A percentile compares a stretch with the other conserved stretches of the same genome.
Conservation (phyloP, 2,797 vertebrate species). For the Pseudocheirus occidentalis region DNA sequence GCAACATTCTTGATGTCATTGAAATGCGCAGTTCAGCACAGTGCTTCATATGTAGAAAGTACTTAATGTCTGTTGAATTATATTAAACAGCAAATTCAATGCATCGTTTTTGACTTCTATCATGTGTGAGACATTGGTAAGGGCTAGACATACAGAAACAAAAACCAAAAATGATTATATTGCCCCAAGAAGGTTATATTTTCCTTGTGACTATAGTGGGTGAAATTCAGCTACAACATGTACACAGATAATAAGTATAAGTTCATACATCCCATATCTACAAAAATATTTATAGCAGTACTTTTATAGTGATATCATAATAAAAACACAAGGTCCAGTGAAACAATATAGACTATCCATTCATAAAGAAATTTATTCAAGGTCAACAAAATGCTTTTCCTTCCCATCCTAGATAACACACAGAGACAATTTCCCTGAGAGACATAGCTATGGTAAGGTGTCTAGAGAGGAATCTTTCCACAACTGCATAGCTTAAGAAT, state of each 20-base stretch:
- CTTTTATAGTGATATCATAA: not conserved
- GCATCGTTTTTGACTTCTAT: not conserved
- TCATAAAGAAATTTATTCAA: not conserved
- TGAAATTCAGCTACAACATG: not conserved
- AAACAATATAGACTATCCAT: not conserved
- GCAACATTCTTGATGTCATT: not conserved
- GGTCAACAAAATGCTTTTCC: not conserved
- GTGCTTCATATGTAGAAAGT: not conserved
- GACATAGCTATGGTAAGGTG: not conserved
- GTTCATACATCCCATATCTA: not conserved
- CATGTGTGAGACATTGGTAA: not conserved
- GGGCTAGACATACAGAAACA: not conserved
- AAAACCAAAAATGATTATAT: not conserved
- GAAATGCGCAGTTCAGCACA: not conserved
- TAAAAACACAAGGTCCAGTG: not conserved
- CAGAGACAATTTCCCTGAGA: not conserved
- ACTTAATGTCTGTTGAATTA: not conserved
- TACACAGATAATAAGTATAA: not conserved
- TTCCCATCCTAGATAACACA: not conserved
- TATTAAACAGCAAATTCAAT: not conserved
- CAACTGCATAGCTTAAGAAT: not conserved
- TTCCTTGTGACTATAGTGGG: not conserved
- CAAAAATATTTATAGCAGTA: not conserved
- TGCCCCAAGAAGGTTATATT: not conserved
- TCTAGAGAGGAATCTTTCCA: not conserved